Evolutionary conservation across 1,140 invertebrate species (phyloP).

Genomic region (Glomeris maerens): DNA sequence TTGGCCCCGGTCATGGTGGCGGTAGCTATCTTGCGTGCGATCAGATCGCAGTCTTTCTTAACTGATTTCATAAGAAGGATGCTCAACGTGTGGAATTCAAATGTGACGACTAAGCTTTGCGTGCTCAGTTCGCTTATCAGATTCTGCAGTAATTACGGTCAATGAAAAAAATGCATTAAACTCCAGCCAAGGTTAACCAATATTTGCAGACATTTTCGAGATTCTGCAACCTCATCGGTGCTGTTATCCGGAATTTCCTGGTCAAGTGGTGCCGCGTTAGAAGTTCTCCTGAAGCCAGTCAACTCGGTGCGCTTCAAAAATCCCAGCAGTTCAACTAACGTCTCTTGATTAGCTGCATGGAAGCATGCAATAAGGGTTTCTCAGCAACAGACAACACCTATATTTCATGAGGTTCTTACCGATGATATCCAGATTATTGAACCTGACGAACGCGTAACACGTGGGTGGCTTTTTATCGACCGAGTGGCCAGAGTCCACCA

Average conservation of each 20-base stretch:
- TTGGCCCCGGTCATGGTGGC: constrained; percentile 78
- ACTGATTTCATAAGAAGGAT: constrained; percentile 67
- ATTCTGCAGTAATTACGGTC: no score
- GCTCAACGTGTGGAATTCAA: constrained; percentile 83
- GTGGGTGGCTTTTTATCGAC: constrained; percentile 35
- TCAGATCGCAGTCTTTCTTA: constrained; percentile 45
- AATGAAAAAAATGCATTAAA: no score
- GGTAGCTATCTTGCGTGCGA: constrained; percentile 80
- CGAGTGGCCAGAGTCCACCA: constrained; percentile 44
- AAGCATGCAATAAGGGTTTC: not conserved
- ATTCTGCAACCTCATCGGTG: no score
- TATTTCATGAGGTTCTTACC: constrained; percentile 35
- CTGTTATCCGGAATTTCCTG: no score
- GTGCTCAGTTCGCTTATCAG: no score
- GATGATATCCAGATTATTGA: constrained; percentile 88
- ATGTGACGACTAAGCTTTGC: constrained; percentile 57
- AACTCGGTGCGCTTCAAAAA: constrained; percentile 68
- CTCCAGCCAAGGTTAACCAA: no score
- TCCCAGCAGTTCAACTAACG: constrained; percentile 77
- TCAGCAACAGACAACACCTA: not conserved
- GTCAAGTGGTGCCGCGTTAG: no score
- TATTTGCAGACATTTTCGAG: no score
- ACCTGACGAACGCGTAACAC: constrained; percentile 67
- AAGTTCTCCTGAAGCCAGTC: no score
- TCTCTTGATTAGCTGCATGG: constrained; percentile 74